phyloP scores from a whole-genome alignment of 1,140 invertebrate genomes.

The Drosophila takahashii region DNA sequence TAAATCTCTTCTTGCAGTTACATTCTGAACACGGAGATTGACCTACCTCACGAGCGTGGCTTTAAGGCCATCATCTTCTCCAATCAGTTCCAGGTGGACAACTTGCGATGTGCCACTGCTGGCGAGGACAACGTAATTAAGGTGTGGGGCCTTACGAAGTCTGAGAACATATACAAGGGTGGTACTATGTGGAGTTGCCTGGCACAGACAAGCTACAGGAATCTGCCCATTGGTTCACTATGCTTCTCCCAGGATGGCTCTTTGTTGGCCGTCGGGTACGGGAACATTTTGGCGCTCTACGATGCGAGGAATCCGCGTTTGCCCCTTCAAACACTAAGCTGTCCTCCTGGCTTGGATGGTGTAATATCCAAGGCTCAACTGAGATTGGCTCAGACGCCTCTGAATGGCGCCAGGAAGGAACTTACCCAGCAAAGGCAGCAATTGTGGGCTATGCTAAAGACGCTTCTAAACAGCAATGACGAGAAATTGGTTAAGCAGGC shows the following conservation, averaged over 20 bases:
- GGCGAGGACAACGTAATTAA: slow-evolving; percentile 90
- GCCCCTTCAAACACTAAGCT: slow-evolving; percentile 86
- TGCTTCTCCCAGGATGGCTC: slow-evolving; percentile 92
- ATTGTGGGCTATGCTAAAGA: slow-evolving; percentile 55
- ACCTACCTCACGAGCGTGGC: slow-evolving; percentile 89
- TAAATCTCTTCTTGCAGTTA: slow-evolving; percentile 86
- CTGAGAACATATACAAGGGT: slow-evolving; percentile 86
- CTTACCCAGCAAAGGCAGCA: slow-evolving; percentile 61
- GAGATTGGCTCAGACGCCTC: slow-evolving; percentile 42
- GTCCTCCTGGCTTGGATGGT: slow-evolving; percentile 66
- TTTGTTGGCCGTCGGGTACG: slow-evolving; percentile 90
- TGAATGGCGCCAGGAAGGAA: slow-evolving; percentile 60
- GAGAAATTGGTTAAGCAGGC: slow-evolving; percentile 60
- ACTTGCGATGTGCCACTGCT: slow-evolving; percentile 87
- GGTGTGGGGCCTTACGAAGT: slow-evolving; percentile 88
- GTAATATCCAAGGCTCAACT: slow-evolving; percentile 68
- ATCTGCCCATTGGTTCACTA: slow-evolving; percentile 86
- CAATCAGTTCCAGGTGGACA: slow-evolving; percentile 85
- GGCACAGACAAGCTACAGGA: slow-evolving; percentile 88
- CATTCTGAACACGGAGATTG: slow-evolving; percentile 90
- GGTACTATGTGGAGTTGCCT: slow-evolving; percentile 88
- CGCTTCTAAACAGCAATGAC: slow-evolving; percentile 65
- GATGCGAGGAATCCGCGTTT: slow-evolving; percentile 85
- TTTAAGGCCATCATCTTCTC: slow-evolving; percentile 88
- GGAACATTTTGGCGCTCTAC: slow-evolving; percentile 90